Conservation (phyloP, 2,113 vertebrate genomes). For the Amblyornis subalaris region DNA sequence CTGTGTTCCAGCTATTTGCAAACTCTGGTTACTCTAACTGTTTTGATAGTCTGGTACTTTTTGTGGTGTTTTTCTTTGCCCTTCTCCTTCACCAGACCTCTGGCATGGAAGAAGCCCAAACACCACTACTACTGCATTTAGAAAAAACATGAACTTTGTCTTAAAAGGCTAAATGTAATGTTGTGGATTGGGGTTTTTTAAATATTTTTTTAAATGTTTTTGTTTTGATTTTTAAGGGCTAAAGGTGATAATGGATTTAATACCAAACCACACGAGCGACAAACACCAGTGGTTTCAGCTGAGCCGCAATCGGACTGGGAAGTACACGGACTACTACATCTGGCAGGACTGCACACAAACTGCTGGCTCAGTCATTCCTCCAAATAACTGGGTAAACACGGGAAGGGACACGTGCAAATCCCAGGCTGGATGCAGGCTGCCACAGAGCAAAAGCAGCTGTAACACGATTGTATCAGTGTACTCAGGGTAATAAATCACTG, state of each 20-base stretch:
- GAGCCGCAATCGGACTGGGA: constrained; percentile 80
- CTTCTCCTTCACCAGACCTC: neutral
- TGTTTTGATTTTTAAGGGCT: constrained; percentile 73
- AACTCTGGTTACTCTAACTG: neutral
- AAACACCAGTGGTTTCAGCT: constrained; percentile 91
- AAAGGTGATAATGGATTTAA: constrained; percentile 92
- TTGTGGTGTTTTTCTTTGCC: neutral
- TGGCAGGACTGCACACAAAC: constrained; percentile 80
- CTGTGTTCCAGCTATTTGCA: neutral
- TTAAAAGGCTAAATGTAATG: neutral
- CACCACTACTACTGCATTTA: neutral
- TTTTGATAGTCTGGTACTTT: neutral
- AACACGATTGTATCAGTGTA: rapidly evolving
- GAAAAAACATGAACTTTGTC: neutral
- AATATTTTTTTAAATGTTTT: neutral
- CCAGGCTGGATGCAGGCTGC: neutral
- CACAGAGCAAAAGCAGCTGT: neutral
- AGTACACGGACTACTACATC: constrained; percentile 90
- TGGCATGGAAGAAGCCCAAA: neutral
- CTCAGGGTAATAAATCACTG: rapidly evolving
- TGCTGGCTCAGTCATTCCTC: constrained; percentile 53
- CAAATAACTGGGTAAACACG: constrained; percentile 91
- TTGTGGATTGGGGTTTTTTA: neutral
- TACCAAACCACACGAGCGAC: constrained; percentile 96
- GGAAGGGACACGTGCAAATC: neutral